Base-by-base conservation (phyloP, 2,888 invertebrate genomes). In the Scaptomyza polygonia region DNA sequence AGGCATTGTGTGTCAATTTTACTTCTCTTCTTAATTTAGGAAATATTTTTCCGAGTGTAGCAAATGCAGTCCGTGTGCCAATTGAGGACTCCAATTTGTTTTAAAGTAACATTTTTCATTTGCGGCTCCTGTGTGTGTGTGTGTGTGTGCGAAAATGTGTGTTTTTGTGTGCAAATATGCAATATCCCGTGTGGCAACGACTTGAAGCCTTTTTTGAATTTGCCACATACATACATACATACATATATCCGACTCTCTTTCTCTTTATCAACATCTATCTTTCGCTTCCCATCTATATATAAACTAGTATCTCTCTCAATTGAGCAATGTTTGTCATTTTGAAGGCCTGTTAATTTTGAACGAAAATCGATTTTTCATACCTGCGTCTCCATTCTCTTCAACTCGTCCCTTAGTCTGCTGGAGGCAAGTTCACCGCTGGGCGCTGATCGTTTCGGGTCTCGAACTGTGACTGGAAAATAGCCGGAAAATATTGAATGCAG, bases 301-400 rank as follows among this genome's bases (percentile, higher is more conserved):
- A n/a, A n/a, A 36, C 11, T 34, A 14, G 36, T 14, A 14, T 14
- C 6, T 40, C 55, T 67, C 51, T 48, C 62, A 67, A 76, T 70
- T 67, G 76, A 72, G 76, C 88, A 88, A 76, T 88, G 76, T 85
- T 85, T 88, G 84, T 85, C 84, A 85, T 88, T 86, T 86, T 83
- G 73, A 78, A 80, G 88, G 88, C 86, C 76, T 83, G 88, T 85
- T 85, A 88, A 88, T 85, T 88, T 85, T 84, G 75, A 80, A 86
- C 86, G 73, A 80, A 80, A 88, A 85, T 85, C 84, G 84, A 85
- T 85, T 85, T 88, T 78, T 72, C 76, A 83, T 62, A 62, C 65
- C 18, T 32, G 48, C 48, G 16, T 4, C 1, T 2, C 16, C 39
- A 16, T 3, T 7, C 39, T 14, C 36, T 3, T 4, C 45, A 21